phyloP scores from a whole-genome alignment of 2,888 invertebrate species.

The Drosophila tanythrix region DNA sequence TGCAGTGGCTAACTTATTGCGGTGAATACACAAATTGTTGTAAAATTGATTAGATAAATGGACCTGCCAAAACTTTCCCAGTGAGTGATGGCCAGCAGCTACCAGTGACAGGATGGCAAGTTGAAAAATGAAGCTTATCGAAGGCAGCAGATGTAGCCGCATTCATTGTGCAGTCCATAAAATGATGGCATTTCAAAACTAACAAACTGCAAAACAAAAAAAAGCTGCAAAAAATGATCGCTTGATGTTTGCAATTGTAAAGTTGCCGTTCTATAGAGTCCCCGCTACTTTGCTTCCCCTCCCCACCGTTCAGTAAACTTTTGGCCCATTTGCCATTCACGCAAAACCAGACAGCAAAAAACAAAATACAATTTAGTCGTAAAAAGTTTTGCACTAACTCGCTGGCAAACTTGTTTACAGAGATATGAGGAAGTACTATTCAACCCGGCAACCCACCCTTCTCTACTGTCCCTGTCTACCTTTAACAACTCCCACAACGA shows the following conservation, averaged over 20 bases:
- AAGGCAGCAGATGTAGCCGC: constrained; percentile 20
- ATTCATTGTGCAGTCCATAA: constrained; percentile 25
- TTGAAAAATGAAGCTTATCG: constrained; percentile 46
- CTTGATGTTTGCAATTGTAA: constrained; percentile 46
- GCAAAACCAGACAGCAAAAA: constrained; percentile 50
- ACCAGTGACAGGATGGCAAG: constrained; percentile 35
- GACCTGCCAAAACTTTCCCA: constrained; percentile 48
- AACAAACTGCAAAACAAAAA: constrained; percentile 20
- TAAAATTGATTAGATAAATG: constrained; percentile 43
- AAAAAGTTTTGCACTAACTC: constrained; percentile 65
- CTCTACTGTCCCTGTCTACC: neutral
- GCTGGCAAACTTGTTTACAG: constrained; percentile 57
- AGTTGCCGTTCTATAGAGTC: constrained; percentile 16
- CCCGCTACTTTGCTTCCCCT: neutral
- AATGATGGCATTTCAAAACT: constrained; percentile 38
- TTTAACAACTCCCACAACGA: neutral
- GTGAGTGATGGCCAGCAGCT: constrained; percentile 16
- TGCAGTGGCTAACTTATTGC: constrained; percentile 33
- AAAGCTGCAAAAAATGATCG: constrained; percentile 12
- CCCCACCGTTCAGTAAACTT: constrained; percentile 13
- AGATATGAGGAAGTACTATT: constrained; percentile 16
- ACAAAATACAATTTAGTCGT: constrained; percentile 57
- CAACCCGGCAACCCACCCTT: neutral
- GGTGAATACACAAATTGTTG: constrained; percentile 43
- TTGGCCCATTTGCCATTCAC: constrained; percentile 63